A percentile compares a stretch with the other conserved stretches of the same genome.
phyloP scores from a whole-genome alignment of 2,888 invertebrate species.

The Trisateles emortualis region DNA sequence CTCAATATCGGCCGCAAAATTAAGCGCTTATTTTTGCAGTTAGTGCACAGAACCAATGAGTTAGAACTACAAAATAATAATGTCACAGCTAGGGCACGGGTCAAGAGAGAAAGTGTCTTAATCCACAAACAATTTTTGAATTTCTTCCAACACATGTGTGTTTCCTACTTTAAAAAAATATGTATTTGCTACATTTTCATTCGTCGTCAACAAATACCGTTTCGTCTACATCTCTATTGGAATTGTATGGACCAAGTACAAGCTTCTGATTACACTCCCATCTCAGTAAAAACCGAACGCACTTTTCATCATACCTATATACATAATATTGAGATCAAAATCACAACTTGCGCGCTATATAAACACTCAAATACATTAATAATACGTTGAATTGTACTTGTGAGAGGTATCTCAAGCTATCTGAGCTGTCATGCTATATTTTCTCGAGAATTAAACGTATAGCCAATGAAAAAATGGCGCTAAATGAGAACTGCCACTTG shows the following conservation, averaged over 20 bases:
- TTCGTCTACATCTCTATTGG: neutral
- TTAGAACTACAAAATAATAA: no score
- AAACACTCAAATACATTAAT: slow-evolving; percentile 20
- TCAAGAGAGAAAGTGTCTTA: no score
- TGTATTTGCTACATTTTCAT: no score
- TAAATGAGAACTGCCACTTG: neutral
- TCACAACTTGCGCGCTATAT: slow-evolving; percentile 30
- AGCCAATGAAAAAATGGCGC: neutral
- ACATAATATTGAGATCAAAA: slow-evolving; percentile 47
- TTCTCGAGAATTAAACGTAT: neutral
- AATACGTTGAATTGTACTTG: slow-evolving; percentile 22
- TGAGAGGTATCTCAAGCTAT: slow-evolving; percentile 1
- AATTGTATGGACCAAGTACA: slow-evolving; percentile 22
- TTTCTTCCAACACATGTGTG: no score
- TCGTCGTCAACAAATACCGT: no score
- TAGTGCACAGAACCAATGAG: no score
- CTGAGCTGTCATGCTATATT: neutral
- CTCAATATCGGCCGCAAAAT: no score
- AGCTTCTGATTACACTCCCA: neutral
- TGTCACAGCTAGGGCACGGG: no score
- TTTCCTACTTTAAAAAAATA: no score
- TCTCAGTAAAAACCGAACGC: neutral
- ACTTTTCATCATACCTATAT: slow-evolving; percentile 38
- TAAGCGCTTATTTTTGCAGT: no score
- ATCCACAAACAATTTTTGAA: no score